These are phyloP conservation scores for Stichodactyla mertensii DNA, from an alignment of 64 coral and sea anemone genomes.

Conservation along the genomic window DNA sequence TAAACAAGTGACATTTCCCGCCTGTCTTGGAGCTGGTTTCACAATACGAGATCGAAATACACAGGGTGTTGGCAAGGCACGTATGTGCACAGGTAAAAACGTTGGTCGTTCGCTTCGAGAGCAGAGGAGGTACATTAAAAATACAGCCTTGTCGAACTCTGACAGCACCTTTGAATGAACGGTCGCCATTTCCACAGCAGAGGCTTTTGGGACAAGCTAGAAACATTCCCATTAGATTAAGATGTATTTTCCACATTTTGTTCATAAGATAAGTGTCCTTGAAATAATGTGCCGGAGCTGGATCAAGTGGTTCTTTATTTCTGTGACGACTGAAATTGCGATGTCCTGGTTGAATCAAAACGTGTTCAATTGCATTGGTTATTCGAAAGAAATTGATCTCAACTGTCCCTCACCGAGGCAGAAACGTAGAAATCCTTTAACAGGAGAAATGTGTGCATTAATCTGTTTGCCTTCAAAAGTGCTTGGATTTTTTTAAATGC, in stretches of 20 bases:
- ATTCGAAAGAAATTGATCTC: not conserved
- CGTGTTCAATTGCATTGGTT: not conserved
- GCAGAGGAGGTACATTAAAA: not conserved
- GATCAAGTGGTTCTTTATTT: not conserved
- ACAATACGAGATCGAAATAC: not conserved
- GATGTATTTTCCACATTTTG: not conserved
- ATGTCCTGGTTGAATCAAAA: not conserved
- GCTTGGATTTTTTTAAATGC: not conserved
- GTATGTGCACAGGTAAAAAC: not conserved
- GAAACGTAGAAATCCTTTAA: not conserved
- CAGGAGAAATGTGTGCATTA: not conserved
- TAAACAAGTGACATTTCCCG: constrained; percentile 37
- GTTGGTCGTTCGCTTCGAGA: not conserved
- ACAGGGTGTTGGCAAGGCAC: not conserved
- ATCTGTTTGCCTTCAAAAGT: constrained; percentile 9
- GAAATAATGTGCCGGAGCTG: not conserved
- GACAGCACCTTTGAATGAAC: not conserved
- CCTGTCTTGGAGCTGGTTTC: not conserved
- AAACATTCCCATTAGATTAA: not conserved
- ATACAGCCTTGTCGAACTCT: not conserved
- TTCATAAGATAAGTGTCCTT: not conserved
- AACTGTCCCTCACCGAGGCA: not conserved
- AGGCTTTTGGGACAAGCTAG: not conserved
- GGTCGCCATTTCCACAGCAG: not conserved
- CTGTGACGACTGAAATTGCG: not conserved